Conservation (phyloP, 1,140 invertebrate species). For the Drosophila serrata region DNA sequence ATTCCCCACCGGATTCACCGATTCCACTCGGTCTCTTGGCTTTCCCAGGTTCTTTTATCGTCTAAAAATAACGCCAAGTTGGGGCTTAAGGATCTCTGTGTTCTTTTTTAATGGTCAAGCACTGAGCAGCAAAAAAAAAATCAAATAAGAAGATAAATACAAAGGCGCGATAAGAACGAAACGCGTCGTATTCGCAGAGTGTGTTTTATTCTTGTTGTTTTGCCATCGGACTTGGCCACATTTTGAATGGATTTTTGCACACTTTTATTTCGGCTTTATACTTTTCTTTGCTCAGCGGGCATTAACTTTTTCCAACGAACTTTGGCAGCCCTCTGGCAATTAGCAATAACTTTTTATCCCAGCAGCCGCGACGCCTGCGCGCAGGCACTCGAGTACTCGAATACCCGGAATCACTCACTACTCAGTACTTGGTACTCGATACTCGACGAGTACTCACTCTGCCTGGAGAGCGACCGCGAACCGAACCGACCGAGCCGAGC, state of each 20-base stretch:
- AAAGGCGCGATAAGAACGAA: conserved; percentile 55
- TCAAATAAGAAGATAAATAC: conserved; percentile 15
- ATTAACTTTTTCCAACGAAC: conserved; percentile 36
- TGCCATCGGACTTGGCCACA: conserved; percentile 46
- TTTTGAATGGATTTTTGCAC: conserved; percentile 75
- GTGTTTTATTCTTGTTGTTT: conserved; percentile 36
- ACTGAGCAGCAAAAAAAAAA: conserved; percentile 41
- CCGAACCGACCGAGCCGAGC: conserved; percentile 62
- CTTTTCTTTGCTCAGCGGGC: conserved; percentile 44
- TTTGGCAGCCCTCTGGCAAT: conserved; percentile 17
- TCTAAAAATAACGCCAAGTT: conserved; percentile 77
- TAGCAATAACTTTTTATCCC: conserved; percentile 31
- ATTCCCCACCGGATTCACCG: conserved; percentile 18
- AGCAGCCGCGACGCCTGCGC: conserved; percentile 44
- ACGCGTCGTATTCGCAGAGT: conserved; percentile 56
- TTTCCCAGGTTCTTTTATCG: conserved; percentile 45
- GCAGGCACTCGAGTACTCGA: conserved; percentile 18
- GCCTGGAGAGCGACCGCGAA: conserved; percentile 30
- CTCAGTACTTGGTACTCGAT: conserved; percentile 19
- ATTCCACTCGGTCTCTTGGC: conserved; percentile 15
- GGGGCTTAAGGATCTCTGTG: conserved; percentile 58
- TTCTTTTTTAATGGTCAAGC: conserved; percentile 78
- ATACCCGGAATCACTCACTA: conserved; percentile 33
- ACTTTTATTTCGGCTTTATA: conserved; percentile 62
- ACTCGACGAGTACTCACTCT: conserved; percentile 47